Evolutionary conservation across 2,113 vertebrate species (phyloP), one percentile per base, ranked within the genome.

Genomic region (Saguinus imperator): DNA sequence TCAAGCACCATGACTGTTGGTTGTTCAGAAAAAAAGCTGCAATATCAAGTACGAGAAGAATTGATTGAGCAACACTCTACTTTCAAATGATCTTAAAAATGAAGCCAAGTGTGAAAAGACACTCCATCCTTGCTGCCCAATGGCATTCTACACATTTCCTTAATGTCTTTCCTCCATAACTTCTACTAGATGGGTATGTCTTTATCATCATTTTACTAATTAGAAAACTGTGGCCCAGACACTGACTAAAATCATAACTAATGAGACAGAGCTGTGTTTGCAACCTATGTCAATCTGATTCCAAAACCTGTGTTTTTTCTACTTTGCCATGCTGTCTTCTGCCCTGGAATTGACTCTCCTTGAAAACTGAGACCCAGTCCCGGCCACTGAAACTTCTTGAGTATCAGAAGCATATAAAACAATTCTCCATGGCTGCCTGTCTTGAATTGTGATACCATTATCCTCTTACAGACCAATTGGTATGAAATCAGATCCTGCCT

Each of bases 351-450:
- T 86, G 96, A 97, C 90, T 96, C 89, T 92, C 57, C 90, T 97
- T 97, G 96, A 96, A 98, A 97, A 94, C 70, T 89, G 96, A 97
- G 80, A 94, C 40, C 40, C 6, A 29, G 48, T 61, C 52, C 95
- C 50, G 57, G 87, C 96, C 86, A 87, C 94, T 77, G 95, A 92
- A 95, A 89, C 95, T 90, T 96, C 96, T 97, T 95, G 92, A 96
- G 92, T 96, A 95, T 97, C 97, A 94, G 95, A 95, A 97, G 92
- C 97, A 94, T 90, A 97, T 95, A 95, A 97, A 96, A 92, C 95
- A 97, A 97, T 98, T 98, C 97, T 98, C 87, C 96, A 98, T 92
- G 97, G 94, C 45, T 97, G 97, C 84, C 97, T 97, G 96, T 97
- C 97, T 94, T 95, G 95, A 97, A 97, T 64, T 87, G 92, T 94